These are phyloP conservation scores for Plagodis dolabraria DNA, from an alignment of 2,888 invertebrate genomes.

Conservation along the genomic window DNA sequence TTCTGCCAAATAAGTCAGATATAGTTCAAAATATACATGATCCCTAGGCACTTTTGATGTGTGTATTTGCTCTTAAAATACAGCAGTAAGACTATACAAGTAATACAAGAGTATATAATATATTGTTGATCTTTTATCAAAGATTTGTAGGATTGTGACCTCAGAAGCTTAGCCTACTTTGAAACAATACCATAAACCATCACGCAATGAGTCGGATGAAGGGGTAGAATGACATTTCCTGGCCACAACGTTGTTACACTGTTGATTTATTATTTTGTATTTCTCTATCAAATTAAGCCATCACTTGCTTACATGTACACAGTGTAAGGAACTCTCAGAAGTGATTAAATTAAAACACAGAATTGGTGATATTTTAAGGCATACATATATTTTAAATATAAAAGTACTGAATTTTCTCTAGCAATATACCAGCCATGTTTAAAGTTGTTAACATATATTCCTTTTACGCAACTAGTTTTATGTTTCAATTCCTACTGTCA, in stretches of 20 bases:
- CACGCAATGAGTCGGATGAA: constrained; percentile 15
- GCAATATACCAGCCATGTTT: no score
- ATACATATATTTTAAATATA: no score
- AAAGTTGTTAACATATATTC: no score
- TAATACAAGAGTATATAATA: no score
- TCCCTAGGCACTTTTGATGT: no score
- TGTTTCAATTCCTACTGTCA: background rate
- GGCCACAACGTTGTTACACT: constrained; percentile 28
- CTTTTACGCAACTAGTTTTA: no score
- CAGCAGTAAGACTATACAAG: no score
- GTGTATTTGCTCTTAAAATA: no score
- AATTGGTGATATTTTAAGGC: background rate
- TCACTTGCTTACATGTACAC: constrained; percentile 31
- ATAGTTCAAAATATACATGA: no score
- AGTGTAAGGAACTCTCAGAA: constrained; percentile 5
- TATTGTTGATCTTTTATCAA: no score
- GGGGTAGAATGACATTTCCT: constrained; percentile 31
- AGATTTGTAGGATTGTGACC: background rate
- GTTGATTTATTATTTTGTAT: constrained; percentile 38
- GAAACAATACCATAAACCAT: constrained; percentile 23
- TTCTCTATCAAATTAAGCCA: constrained; percentile 42
- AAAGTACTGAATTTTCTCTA: no score
- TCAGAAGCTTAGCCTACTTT: constrained; percentile 8
- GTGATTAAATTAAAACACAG: background rate
- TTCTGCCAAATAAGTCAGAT: no score